Base-by-base conservation (phyloP, 1,140 invertebrate species). In the Temnothorax nylanderi region DNA sequence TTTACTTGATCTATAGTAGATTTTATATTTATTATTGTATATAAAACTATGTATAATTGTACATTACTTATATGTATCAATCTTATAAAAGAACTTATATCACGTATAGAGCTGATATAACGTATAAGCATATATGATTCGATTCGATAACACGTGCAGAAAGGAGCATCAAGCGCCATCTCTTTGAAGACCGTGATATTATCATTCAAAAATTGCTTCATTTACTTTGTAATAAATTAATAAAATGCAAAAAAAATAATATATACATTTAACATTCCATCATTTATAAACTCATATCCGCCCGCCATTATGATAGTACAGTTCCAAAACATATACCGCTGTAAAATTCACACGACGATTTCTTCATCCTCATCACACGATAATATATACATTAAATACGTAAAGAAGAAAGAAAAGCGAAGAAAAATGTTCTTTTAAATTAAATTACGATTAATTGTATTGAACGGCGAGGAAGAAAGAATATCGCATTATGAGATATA, bases 21-120 rank as follows among this genome's bases (percentile, higher is more conserved):
- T 44, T 21, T 77, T 11, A 77, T 13, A 85, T 78, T 78, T 54
- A 34, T 78, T 85, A 64, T 65, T 84, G 6, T 62, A 84, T 11
- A 26, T 49, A 11, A 10, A 47, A 60, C 10, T 32, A 13, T 74
- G 6, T 74, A 34, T 58, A 54, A 60, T 10, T n/a, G 21, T 60
- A 49, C 8, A n/a, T 11, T 60, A 47, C 1, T 44, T 60, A 60
- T 47, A 47, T 47, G 5, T 18, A 56, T 81, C 2, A 51, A 62
- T 74, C 6, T 74, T 13, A 47, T n/a, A 58, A 44, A 4, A n/a
- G 16, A 72, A 18, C 37, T 49, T 34, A 2, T 7, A 13, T 54
- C 21, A 34, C 10, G 7, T 60, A 4, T 11, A 41, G 8, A 81
- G 6, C 7, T 10, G 62, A 47, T 72, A 69, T 13, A 56, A 6